phyloP scores from a whole-genome alignment of 2,888 invertebrate genomes.

The Pristionchus maxplancki region DNA sequence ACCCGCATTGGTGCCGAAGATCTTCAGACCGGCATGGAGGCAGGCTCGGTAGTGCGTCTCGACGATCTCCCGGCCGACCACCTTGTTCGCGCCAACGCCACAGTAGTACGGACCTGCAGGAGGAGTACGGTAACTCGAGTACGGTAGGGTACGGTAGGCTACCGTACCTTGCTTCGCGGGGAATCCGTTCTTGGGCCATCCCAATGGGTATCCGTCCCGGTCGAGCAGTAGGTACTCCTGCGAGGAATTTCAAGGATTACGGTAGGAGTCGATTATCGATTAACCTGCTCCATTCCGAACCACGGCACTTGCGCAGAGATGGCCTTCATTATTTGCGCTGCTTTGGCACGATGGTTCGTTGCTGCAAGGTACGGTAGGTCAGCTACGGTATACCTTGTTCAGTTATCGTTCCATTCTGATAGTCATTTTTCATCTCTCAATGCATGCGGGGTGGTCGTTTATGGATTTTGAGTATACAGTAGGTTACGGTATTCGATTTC shows the following conservation, averaged over 20 bases:
- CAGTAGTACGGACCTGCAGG: constrained; percentile 86
- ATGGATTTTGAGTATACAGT: neutral
- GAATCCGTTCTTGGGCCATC: constrained; percentile 77
- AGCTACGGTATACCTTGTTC: neutral
- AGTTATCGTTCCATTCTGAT: neutral
- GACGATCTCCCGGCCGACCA: constrained; percentile 94
- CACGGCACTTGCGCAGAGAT: constrained; percentile 64
- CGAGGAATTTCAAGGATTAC: neutral
- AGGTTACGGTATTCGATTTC: neutral
- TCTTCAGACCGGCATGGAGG: constrained; percentile 92
- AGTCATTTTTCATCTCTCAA: neutral
- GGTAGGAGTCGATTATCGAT: neutral
- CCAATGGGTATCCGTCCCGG: constrained; percentile 73
- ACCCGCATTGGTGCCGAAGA: constrained; percentile 95
- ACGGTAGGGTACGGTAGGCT: neutral
- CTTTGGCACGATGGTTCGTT: constrained; percentile 61
- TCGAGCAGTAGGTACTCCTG: constrained; percentile 80
- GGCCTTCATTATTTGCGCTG: constrained; percentile 58
- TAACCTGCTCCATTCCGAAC: constrained; percentile 80
- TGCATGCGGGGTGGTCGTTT: neutral
- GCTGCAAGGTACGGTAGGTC: constrained; percentile 53
- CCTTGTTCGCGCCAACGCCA: constrained; percentile 95
- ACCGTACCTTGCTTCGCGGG: constrained; percentile 73
- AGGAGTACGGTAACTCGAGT: neutral
- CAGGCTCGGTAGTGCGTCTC: constrained; percentile 96